Percentiles rank a stretch among this genome's conserved stretches.
Conservation (phyloP, 2,888 invertebrate genomes). For the Omphaloscelis lunosa region DNA sequence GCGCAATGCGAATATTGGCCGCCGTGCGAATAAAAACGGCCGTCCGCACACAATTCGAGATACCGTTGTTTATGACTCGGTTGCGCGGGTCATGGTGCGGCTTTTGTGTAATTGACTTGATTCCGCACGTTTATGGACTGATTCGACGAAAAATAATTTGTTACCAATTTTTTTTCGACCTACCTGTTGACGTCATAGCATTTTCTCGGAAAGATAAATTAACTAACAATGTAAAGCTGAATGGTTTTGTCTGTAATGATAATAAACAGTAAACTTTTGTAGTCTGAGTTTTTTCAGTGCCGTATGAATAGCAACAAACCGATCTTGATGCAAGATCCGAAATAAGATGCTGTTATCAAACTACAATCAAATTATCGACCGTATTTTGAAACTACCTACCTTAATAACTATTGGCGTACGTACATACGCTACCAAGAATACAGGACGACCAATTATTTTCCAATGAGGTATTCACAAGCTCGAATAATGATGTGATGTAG, state of each 20-base stretch:
- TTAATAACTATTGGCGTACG: neutral
- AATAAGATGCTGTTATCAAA: neutral
- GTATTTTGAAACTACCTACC: neutral
- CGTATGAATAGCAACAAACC: neutral
- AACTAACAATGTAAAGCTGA: neutral
- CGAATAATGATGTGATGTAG: neutral
- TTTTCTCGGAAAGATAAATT: constrained; percentile 1
- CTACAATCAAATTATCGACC: neutral
- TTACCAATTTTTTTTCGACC: neutral
- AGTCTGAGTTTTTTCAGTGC: neutral
- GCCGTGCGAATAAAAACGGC: constrained; percentile 37
- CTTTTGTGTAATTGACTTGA: constrained; percentile 32
- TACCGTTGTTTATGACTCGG: constrained; percentile 38
- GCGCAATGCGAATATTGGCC: constrained; percentile 36
- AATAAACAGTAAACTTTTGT: neutral
- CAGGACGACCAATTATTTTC: neutral
- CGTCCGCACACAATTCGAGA: constrained; percentile 35
- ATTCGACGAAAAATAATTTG: neutral
- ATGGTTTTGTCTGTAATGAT: neutral
- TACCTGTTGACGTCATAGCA: neutral
- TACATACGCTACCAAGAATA: neutral
- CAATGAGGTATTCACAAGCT: constrained; percentile 1
- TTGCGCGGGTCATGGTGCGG: neutral
- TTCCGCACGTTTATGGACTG: neutral
- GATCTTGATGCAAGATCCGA: neutral